phyloP scores from a whole-genome alignment of 2,113 vertebrate genomes.

The Pandion haliaetus region DNA sequence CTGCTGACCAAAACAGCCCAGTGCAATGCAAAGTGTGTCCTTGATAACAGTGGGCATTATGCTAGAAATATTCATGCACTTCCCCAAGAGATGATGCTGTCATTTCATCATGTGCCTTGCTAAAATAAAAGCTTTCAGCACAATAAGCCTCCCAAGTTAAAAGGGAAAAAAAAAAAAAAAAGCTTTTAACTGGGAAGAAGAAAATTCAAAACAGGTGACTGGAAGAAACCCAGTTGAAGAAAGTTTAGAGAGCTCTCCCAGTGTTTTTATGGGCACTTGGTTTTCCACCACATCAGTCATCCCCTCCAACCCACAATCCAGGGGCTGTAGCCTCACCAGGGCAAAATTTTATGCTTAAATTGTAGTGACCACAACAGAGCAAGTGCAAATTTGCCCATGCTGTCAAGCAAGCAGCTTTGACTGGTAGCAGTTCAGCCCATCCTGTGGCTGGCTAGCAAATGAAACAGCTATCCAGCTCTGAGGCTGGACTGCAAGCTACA shows the following conservation, averaged over 20 bases:
- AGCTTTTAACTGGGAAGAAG: not conserved
- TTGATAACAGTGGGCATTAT: not conserved
- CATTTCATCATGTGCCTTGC: not conserved
- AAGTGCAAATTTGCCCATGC: not conserved
- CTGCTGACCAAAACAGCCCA: not conserved
- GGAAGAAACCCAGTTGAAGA: not conserved
- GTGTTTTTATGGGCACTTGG: not conserved
- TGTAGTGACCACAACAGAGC: not conserved
- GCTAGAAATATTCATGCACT: not conserved
- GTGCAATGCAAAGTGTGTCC: not conserved
- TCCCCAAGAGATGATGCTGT: not conserved
- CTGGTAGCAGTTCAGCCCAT: not conserved
- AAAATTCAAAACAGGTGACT: not conserved
- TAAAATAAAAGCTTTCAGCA: slow-evolving; percentile 3
- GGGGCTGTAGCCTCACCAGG: not conserved
- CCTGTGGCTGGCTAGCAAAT: not conserved
- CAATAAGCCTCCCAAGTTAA: not conserved
- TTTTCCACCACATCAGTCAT: not conserved
- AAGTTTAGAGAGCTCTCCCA: not conserved
- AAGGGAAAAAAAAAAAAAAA: no score
- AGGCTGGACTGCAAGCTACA: not conserved
- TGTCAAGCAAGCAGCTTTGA: not conserved
- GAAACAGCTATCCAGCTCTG: not conserved
- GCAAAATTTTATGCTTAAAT: not conserved
- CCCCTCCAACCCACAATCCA: not conserved